Conservation (phyloP, 2,113 vertebrate genomes). For the Muscicapa adusta region DNA sequence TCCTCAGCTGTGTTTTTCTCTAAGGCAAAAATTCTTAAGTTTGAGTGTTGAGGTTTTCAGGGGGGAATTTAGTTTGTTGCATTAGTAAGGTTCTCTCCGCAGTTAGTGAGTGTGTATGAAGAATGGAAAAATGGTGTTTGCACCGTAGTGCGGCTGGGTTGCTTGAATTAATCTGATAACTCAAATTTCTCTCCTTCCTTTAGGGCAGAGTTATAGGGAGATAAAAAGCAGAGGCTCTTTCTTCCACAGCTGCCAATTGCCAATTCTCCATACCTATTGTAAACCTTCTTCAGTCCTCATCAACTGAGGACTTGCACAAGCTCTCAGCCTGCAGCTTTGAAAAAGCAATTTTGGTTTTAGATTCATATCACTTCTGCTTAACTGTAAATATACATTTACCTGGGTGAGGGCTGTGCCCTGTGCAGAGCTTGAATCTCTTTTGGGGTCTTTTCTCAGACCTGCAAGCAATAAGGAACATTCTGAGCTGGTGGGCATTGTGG, state of each 20-base stretch:
- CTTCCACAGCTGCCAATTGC: not conserved
- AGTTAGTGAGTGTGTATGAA: not conserved
- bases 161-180: not conserved
- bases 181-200: not conserved
- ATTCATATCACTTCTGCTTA: not conserved
- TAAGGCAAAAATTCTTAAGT: not conserved
- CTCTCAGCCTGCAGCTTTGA: not conserved
- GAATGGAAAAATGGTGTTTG: not conserved
- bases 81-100: not conserved
- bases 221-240: not conserved
- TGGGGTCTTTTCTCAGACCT: not conserved
- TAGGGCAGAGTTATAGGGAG: not conserved
- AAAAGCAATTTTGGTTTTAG: not conserved
- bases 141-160: accelerated
- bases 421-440: not conserved
- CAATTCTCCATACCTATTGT: not conserved
- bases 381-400: not conserved
- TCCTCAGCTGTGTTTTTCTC: not conserved
- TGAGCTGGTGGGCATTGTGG: not conserved
- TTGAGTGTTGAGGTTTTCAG: not conserved
- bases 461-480: not conserved
- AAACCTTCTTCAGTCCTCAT: not conserved
- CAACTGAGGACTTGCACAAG: not conserved
- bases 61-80: not conserved
- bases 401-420: not conserved